Evolutionary conservation across 2,888 invertebrate species (phyloP).

Genomic region (Isoperla grammatica): DNA sequence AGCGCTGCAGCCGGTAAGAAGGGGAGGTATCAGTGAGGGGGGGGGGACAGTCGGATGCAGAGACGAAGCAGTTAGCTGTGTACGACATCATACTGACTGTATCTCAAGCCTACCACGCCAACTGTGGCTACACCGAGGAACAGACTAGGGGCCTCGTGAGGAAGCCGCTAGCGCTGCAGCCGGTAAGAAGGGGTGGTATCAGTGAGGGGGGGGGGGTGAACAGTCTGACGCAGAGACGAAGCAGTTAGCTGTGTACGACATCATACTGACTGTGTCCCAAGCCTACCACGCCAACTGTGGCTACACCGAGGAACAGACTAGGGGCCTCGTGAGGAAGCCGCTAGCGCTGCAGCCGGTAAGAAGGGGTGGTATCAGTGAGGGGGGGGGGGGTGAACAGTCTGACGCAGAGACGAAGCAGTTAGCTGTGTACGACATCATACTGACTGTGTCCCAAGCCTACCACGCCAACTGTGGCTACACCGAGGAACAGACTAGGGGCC

Average conservation of each 20-base stretch:
- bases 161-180: slow-evolving; percentile 55
- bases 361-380: too few species aligned
- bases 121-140: slow-evolving; percentile 86
- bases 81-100: slow-evolving; percentile 76
- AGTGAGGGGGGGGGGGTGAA: too few species aligned
- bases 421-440: slow-evolving; percentile 71
- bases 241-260: slow-evolving; percentile 68
- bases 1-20: slow-evolving; percentile 39
- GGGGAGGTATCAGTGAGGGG: background rate
- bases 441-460: slow-evolving; percentile 78
- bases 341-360: slow-evolving; percentile 45
- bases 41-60: slow-evolving; percentile 50
- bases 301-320: slow-evolving; percentile 78
- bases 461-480: slow-evolving; percentile 83
- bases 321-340: slow-evolving; percentile 62
- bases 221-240: slow-evolving; percentile 49
- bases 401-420: slow-evolving; percentile 52
- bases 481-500: slow-evolving; percentile 69
- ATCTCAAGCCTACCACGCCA: slow-evolving; percentile 77
- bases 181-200: too few species aligned
- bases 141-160: slow-evolving; percentile 63
- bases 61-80: slow-evolving; percentile 57
- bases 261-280: slow-evolving; percentile 70
- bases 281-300: slow-evolving; percentile 86
- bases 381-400: too few species aligned